A percentile compares a stretch with the other conserved stretches of the same genome.
phyloP scores from a whole-genome alignment of 2,113 vertebrate genomes.

The Leptosomus discolor region DNA sequence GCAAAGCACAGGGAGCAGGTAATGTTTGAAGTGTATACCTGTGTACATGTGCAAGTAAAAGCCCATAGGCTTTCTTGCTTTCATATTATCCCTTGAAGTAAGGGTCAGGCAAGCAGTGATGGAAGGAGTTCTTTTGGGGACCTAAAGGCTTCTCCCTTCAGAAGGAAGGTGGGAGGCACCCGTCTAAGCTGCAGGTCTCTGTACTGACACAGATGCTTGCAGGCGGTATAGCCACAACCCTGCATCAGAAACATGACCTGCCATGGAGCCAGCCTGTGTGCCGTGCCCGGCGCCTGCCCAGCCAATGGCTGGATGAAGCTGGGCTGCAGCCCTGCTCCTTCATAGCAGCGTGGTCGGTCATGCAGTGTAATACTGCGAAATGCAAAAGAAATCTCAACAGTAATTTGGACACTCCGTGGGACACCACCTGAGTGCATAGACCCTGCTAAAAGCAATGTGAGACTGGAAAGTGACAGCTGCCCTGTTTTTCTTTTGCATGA shows the following conservation, averaged over 20 bases:
- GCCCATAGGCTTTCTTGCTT: background rate
- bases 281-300: accelerated
- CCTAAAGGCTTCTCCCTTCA: background rate
- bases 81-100: background rate
- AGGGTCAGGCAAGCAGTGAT: background rate
- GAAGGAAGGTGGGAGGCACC: background rate
- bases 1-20: background rate
- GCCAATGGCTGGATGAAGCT: accelerated
- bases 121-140: background rate
- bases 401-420: background rate
- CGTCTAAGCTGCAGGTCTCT: background rate
- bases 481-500: background rate
- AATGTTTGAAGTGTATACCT: background rate
- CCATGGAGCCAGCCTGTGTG: background rate
- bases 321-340: background rate
- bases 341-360: accelerated
- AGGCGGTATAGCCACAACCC: background rate
- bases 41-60: background rate
- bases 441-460: background rate
- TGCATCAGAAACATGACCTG: too few species aligned
- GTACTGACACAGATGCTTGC: accelerated
- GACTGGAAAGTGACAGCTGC: background rate
- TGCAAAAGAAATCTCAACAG: background rate
- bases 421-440: background rate
- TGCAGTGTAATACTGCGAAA: background rate